Percentiles rank a stretch among this genome's conserved stretches.
These are phyloP conservation scores for Bimastos eiseni DNA, from an alignment of 2,888 invertebrate genomes.

Conservation along the genomic window DNA sequence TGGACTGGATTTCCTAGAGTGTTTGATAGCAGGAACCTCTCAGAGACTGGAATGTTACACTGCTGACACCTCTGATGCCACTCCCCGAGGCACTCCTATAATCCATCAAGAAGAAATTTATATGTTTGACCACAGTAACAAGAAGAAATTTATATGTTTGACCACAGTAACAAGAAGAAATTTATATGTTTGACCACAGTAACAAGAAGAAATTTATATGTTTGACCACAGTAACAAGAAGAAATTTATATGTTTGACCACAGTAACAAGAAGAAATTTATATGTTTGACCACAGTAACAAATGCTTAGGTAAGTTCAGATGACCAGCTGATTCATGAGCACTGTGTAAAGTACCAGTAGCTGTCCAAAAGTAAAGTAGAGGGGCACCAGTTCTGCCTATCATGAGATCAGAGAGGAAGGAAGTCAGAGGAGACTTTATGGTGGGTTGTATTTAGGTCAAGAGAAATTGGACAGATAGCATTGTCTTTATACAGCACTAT, in stretches of 20 bases:
- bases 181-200: neutral
- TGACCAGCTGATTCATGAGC: neutral
- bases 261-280: too few relatives aligned
- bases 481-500: neutral
- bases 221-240: neutral
- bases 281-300: neutral
- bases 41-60: slow-evolving; percentile 57
- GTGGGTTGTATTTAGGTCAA: neutral
- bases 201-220: neutral
- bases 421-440: too few relatives aligned
- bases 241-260: neutral
- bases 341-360: neutral
- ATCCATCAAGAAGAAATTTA: neutral
- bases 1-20: slow-evolving; percentile 61
- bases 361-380: neutral
- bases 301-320: neutral
- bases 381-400: neutral
- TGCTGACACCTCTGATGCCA: slow-evolving; percentile 58
- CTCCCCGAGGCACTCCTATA: slow-evolving; percentile 55
- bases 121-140: too few relatives aligned
- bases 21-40: slow-evolving; percentile 54
- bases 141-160: too few relatives aligned
- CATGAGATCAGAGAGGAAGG: neutral
- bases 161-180: too few relatives aligned
- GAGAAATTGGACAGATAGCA: neutral